Conservation (phyloP, 2,888 invertebrate species). For the Cephus nigrinus region DNA sequence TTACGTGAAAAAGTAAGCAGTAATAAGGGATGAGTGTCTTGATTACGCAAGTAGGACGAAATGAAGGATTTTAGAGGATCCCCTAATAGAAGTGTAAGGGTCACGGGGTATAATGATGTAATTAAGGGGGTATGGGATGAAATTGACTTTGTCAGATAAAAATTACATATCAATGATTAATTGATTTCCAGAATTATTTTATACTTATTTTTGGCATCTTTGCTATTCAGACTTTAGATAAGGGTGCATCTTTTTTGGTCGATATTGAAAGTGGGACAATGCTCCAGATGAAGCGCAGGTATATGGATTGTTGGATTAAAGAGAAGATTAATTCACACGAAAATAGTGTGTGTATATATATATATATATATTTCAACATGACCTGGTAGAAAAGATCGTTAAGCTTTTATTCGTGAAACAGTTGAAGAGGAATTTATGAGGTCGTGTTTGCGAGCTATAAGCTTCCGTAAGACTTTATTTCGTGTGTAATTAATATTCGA, state of each 20-base stretch:
- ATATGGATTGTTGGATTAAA: constrained; percentile 5
- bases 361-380: not conserved
- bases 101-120: not conserved
- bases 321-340: constrained; percentile 6
- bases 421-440: not conserved
- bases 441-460: not conserved
- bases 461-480: not conserved
- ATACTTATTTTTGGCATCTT: not conserved
- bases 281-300: constrained; percentile 12
- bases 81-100: not conserved
- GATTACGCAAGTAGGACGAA: not conserved
- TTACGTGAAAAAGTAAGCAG: not conserved
- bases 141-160: not conserved
- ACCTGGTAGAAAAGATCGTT: not conserved
- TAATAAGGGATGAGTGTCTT: not conserved
- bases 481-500: not conserved
- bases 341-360: not conserved
- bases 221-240: not conserved
- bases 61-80: not conserved
- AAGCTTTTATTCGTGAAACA: not conserved
- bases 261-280: constrained; percentile 28
- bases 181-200: not conserved
- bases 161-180: not conserved
- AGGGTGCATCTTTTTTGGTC: constrained; percentile 1
- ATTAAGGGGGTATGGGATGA: not conserved